phyloP scores from a whole-genome alignment of 2,888 invertebrate species.

The Steinernema scapterisci region DNA sequence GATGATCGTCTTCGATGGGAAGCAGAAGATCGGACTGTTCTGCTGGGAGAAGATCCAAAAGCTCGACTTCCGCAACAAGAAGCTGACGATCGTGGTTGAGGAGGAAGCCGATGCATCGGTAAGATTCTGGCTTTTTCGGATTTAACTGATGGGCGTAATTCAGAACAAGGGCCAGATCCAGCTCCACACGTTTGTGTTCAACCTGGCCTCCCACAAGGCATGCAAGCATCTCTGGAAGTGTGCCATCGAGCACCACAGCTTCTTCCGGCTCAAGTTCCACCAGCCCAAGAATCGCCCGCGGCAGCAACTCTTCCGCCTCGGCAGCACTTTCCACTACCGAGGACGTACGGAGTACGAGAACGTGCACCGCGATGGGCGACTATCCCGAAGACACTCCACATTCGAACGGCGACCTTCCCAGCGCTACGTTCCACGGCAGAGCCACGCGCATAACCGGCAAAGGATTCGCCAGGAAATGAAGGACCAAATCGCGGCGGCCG shows the following conservation, averaged over 20 bases:
- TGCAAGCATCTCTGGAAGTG: conserved; percentile 99
- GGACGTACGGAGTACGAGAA: conserved; percentile 94
- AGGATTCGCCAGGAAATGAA: conserved; percentile 34
- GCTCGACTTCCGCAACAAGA: conserved; percentile 96
- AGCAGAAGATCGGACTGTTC: conserved; percentile 94
- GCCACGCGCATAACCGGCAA: conserved; percentile 74
- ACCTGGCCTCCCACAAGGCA: conserved; percentile 91
- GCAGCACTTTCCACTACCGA: conserved; percentile 88
- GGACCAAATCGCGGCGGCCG: conserved; percentile 30
- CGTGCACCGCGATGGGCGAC: conserved; percentile 55
- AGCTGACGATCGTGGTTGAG: conserved; percentile 91
- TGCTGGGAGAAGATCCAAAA: conserved; percentile 98
- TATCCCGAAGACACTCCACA: conserved; percentile 84
- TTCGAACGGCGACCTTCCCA: conserved; percentile 96
- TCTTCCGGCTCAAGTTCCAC: conserved; percentile 79
- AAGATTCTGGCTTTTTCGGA: conserved; percentile 32
- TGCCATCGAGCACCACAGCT: conserved; percentile 98
- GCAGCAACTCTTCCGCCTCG: conserved; percentile 90
- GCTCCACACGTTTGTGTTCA: conserved; percentile 97
- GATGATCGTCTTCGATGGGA: conserved; percentile 93
- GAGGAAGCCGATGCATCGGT: conserved; percentile 89
- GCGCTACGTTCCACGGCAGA: conserved; percentile 88
- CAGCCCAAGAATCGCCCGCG: conserved; percentile 31
- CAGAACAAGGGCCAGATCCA: conserved; percentile 71
- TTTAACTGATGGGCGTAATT: too few species aligned